Percentiles rank a stretch among this genome's conserved stretches.
phyloP scores from a whole-genome alignment of 2,888 invertebrate genomes.

The Hirtodrosophila trivittata region DNA sequence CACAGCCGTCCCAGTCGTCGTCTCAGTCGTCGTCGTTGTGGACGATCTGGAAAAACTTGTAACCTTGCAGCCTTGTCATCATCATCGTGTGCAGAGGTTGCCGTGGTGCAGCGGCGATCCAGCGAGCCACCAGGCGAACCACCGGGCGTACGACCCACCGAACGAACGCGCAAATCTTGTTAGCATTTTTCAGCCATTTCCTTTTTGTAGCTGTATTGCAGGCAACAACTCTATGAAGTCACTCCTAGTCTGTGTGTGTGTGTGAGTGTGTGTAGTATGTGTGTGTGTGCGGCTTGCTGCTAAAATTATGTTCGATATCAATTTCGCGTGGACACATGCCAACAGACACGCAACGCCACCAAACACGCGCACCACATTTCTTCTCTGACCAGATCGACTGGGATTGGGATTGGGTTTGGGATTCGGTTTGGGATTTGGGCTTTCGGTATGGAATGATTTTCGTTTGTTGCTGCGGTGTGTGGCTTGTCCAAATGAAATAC shows the following conservation, averaged over 20 bases:
- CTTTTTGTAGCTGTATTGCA: constrained; percentile 46
- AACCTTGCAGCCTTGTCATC: constrained; percentile 76
- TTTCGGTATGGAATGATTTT: neutral
- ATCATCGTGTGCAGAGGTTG: constrained; percentile 48
- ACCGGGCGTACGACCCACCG: constrained; percentile 16
- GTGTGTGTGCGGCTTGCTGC: constrained; percentile 50
- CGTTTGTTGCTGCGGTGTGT: too few species aligned
- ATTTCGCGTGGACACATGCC: constrained; percentile 80
- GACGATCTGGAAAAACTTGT: constrained; percentile 75
- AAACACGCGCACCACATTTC: constrained; percentile 75
- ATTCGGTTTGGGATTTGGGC: neutral
- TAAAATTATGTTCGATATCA: constrained; percentile 79
- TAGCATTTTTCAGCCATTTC: constrained; percentile 75
- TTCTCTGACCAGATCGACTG: constrained; percentile 18
- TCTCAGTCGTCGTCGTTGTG: constrained; percentile 4
- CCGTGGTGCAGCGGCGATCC: constrained; percentile 11
- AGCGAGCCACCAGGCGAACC: neutral
- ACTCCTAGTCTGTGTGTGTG: constrained; percentile 29
- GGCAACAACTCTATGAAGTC: constrained; percentile 31
- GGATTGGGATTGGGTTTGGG: constrained; percentile 7
- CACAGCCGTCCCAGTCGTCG: neutral
- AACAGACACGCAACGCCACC: constrained; percentile 78
- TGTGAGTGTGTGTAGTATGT: constrained; percentile 29
- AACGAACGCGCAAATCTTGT: constrained; percentile 68
- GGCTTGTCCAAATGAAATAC: too few species aligned